Conservation (phyloP, 37 sponge, comb jelly and placozoan species). For the Beroe forskalii region DNA sequence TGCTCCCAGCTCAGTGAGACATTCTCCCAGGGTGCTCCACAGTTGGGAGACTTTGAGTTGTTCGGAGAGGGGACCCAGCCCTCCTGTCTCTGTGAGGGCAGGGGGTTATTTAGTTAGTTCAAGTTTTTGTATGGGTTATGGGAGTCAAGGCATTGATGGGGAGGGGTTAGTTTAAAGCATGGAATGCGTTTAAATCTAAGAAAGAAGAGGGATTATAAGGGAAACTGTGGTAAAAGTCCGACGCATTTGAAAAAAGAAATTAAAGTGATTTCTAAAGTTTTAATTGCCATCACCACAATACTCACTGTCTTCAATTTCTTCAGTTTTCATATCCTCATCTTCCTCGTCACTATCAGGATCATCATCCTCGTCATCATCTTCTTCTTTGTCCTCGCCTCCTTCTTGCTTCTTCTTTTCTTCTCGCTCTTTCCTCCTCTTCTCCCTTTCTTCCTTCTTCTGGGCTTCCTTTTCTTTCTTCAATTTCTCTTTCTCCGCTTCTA, state of each 20-base stretch:
- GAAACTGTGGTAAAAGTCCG: too few species aligned
- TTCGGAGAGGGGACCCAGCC: conserved; percentile 68
- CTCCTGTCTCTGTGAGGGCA: background rate
- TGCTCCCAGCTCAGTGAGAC: conserved; percentile 79
- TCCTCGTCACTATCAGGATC: background rate
- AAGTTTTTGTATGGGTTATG: background rate
- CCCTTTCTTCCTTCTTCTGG: conserved; percentile 14
- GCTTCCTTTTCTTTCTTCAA: conserved; percentile 25
- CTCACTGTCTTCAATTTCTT: conserved; percentile 43
- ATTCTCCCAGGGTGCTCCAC: conserved; percentile 83
- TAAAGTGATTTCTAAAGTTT: too few species aligned
- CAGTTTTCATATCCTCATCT: conserved; percentile 9
- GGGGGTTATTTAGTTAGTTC: background rate
- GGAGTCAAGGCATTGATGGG: too few species aligned
- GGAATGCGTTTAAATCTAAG: too few species aligned
- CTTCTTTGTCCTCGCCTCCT: background rate
- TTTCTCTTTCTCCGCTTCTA: conserved; percentile 41
- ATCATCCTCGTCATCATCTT: background rate
- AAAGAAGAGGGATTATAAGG: too few species aligned
- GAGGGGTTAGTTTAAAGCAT: too few species aligned
- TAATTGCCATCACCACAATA: too few species aligned
- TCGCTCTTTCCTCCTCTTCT: conserved; percentile 40
- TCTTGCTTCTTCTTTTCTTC: conserved; percentile 29
- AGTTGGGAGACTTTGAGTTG: conserved; percentile 84
- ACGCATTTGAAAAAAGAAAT: too few species aligned